Base-by-base conservation (phyloP, 2,888 invertebrate genomes). In the Pristionchus japonicus region DNA sequence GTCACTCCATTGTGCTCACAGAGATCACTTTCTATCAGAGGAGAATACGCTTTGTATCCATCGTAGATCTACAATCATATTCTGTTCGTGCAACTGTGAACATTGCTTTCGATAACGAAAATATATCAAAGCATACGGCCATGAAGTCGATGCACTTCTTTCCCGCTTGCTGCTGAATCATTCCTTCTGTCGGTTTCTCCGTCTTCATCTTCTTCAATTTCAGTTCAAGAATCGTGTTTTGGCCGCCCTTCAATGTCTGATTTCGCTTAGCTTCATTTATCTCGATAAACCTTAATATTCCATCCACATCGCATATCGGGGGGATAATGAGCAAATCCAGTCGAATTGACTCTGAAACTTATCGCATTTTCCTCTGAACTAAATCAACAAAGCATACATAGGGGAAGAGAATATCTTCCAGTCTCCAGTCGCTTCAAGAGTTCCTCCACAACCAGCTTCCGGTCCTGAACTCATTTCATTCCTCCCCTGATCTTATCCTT, bases 381-480 rank as follows among this genome's bases (percentile, higher is more conserved):
- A n/a, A n/a, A n/a, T n/a, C n/a, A n/a, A n/a, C n/a, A n/a, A n/a
- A n/a, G n/a, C n/a, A n/a, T 31, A 64, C 86, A 23, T 13, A 23
- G 86, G 86, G 64, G 88, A 49, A 1, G 80, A 88, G 40, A 94
- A 87, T 17, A 91, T 91, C 74, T 93, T 88, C 93, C 92, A 92
- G 0, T 92, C 89, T 3, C 82, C 89, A 4, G 88, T 91, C 3
- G 93, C 93, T n/a, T 61, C 87, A 87, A 93, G 83, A n/a, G 86
- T 85, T 17, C 94, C 94, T 52, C 94, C 94, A 88, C 94, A 94
- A 15, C 94, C 94, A 0, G 89, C 90, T 27, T 89, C 86, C 23
- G 91, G 91, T 2, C 93, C 93, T 92, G 47, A 67, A 40, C 40
- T 34, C 11, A 23, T 31, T 13, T 13, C 23, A 40, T 37, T 82